phyloP scores from a whole-genome alignment of 2,797 vertebrate species.

The Amphiprion clarkii region DNA sequence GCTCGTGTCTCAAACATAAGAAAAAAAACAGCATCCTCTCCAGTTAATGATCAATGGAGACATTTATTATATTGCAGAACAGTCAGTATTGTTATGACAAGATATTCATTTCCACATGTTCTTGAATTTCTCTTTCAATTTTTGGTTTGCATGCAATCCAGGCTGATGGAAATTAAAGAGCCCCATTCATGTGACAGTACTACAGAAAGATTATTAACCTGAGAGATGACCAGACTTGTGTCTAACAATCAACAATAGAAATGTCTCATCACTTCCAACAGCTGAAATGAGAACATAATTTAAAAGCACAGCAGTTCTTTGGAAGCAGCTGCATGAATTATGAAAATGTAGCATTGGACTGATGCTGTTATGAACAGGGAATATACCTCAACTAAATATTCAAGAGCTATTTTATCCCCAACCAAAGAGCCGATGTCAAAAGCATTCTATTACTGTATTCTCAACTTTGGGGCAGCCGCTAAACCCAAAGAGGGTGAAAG shows the following conservation, averaged over 20 bases:
- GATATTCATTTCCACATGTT: too few species aligned
- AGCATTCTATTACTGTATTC: conserved; percentile 44
- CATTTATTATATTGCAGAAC: background rate
- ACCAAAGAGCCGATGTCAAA: conserved; percentile 20
- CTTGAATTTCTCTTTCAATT: too few species aligned
- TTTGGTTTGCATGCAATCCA: background rate
- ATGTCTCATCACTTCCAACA: background rate
- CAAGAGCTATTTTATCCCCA: background rate
- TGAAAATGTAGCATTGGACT: background rate
- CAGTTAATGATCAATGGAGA: background rate
- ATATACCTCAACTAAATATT: conserved; percentile 11
- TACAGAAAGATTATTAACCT: background rate
- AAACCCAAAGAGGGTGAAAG: conserved; percentile 38
- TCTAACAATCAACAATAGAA: background rate
- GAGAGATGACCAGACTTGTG: background rate
- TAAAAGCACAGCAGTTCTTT: background rate
- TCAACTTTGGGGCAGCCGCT: conserved; percentile 36
- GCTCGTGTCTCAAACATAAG: too few species aligned
- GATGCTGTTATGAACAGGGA: background rate
- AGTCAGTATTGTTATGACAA: too few species aligned
- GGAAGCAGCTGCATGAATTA: background rate
- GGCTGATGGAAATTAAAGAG: background rate
- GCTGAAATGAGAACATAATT: background rate
- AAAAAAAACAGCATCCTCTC: too few species aligned
- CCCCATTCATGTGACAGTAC: background rate